Percentiles rank a stretch among this genome's conserved stretches.
phyloP scores from a whole-genome alignment of 2,888 invertebrate genomes.

The Zootermopsis nevadensis region DNA sequence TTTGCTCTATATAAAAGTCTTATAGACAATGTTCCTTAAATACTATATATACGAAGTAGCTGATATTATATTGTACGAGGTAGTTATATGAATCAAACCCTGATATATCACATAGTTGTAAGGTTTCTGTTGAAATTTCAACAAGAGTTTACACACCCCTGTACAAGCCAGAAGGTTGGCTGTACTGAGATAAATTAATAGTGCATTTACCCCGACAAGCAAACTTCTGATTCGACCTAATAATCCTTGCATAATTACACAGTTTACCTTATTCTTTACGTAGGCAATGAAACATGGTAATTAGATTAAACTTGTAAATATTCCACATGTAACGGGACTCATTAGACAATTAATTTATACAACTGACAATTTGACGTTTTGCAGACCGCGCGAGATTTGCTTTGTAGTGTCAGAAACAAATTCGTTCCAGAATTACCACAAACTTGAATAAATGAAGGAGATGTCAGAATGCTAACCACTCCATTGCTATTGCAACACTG shows the following conservation, averaged over 20 bases:
- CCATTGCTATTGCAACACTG: too few relatives aligned
- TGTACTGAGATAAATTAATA: not conserved
- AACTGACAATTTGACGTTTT: not conserved
- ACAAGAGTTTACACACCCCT: not conserved
- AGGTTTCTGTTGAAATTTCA: too few relatives aligned
- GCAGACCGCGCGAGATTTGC: not conserved
- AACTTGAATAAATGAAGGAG: not conserved
- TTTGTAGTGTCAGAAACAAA: not conserved
- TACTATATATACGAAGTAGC: too few relatives aligned
- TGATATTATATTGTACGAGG: too few relatives aligned
- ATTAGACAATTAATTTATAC: not conserved
- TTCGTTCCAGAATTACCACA: not conserved
- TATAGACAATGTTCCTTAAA: too few relatives aligned
- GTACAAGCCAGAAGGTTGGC: not conserved
- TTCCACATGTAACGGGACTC: not conserved
- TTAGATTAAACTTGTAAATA: not conserved
- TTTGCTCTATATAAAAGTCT: too few relatives aligned
- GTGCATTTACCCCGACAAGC: not conserved
- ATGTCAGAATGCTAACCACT: too few relatives aligned
- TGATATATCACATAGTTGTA: too few relatives aligned
- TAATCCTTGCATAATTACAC: slow-evolving; percentile 30
- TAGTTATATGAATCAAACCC: too few relatives aligned
- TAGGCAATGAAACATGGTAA: too few relatives aligned
- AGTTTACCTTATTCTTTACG: slow-evolving; percentile 24
- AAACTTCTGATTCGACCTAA: not conserved